Percentiles rank a stretch among this genome's conserved stretches.
Evolutionary conservation across 2,113 vertebrate genomes (phyloP).

Genomic region (Prinia subflava): DNA sequence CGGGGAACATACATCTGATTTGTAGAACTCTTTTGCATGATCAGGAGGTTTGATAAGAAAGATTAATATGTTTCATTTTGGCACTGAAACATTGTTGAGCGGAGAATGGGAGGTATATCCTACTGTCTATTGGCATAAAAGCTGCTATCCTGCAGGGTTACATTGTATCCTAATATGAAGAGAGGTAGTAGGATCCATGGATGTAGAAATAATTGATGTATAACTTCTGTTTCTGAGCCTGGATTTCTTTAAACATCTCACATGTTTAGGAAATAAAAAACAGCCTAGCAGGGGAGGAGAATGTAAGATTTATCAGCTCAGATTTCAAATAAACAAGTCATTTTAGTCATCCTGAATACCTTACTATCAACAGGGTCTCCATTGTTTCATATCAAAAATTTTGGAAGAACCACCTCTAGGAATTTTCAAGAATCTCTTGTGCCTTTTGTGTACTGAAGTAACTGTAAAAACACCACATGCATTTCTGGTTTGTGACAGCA

Average conservation of each 20-base stretch:
- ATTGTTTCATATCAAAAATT: not conserved
- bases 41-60: not conserved
- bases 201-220: not conserved
- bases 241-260: not conserved
- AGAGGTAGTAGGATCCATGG: not conserved
- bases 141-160: not conserved
- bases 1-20: not conserved
- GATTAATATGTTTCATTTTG: not conserved
- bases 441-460: not conserved
- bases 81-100: not conserved
- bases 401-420: not conserved
- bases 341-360: not conserved
- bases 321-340: not conserved
- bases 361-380: not conserved
- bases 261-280: not conserved
- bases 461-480: not conserved
- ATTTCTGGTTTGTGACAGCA: not conserved
- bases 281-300: not conserved
- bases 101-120: not conserved
- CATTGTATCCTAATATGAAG: not conserved
- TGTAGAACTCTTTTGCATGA: not conserved
- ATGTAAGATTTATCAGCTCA: not conserved
- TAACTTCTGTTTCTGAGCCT: not conserved
- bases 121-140: not conserved
- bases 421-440: not conserved